A percentile compares a stretch with the other conserved stretches of the same genome.
Conservation (phyloP, 2,797 vertebrate genomes). For the Pipistrellus nathusii region DNA sequence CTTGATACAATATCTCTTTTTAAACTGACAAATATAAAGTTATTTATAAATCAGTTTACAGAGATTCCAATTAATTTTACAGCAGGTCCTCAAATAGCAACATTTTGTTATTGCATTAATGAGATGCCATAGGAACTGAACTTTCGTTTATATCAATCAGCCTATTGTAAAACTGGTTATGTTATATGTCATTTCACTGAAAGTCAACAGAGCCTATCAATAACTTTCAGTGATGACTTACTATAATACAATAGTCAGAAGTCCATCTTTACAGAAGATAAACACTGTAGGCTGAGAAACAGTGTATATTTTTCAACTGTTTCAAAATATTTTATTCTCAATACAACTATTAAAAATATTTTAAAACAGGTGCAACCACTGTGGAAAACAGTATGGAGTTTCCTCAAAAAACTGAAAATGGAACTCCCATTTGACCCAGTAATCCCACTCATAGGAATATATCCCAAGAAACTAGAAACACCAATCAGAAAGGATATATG, state of each 20-base stretch:
- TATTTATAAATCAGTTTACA: neutral
- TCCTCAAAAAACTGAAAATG: too few species aligned
- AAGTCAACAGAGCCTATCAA: neutral
- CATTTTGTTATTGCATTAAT: neutral
- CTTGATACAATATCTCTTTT: neutral
- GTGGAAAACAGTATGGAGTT: too few species aligned
- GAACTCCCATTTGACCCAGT: too few species aligned
- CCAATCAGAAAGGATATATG: too few species aligned
- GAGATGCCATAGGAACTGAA: neutral
- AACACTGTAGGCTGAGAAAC: conserved; percentile 7
- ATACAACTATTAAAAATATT: neutral
- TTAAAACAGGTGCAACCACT: too few species aligned
- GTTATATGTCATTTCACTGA: neutral
- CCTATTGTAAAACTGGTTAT: neutral
- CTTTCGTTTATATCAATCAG: neutral
- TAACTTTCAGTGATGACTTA: neutral
- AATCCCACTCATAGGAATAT: too few species aligned
- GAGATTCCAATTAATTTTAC: neutral
- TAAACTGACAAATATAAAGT: conserved; percentile 10
- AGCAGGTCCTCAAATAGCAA: neutral
- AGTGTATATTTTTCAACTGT: neutral
- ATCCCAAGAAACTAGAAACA: too few species aligned
- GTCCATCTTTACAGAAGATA: neutral
- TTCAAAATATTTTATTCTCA: conserved; percentile 47
- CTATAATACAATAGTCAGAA: neutral